Conservation (phyloP, 1,140 invertebrate genomes). For the Bombus waltoni region DNA sequence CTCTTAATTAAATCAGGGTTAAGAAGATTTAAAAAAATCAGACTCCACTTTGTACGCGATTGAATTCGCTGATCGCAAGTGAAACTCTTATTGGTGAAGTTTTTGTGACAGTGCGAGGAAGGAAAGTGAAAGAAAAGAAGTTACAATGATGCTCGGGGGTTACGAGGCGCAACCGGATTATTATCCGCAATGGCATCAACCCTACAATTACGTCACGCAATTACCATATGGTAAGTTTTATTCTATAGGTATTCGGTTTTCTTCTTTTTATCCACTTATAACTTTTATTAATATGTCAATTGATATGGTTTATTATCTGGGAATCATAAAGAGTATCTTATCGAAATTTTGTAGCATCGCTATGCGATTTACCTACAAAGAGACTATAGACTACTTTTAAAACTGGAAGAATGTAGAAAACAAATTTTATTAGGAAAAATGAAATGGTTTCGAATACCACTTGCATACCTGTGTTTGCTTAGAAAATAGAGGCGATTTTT, state of each 20-base stretch:
- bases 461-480: no score
- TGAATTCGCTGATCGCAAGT: not conserved
- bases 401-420: not conserved
- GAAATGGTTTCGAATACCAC: not conserved
- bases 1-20: not conserved
- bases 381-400: no score
- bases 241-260: not conserved
- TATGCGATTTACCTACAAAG: no score
- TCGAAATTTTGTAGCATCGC: not conserved
- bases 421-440: not conserved
- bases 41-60: not conserved
- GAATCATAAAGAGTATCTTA: not conserved
- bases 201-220: constrained; percentile 80
- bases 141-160: constrained; percentile 74
- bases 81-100: not conserved
- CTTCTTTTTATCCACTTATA: not conserved
- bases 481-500: no score
- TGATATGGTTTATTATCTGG: not conserved
- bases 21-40: not conserved
- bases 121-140: not conserved
- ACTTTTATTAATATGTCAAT: not conserved
- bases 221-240: constrained; percentile 77
- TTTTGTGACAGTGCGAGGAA: not conserved
- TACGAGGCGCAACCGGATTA: constrained; percentile 80
- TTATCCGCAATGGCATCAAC: constrained; percentile 81